Evolutionary conservation across 1,140 invertebrate species (phyloP).

Genomic region (Cotesia typhae): DNA sequence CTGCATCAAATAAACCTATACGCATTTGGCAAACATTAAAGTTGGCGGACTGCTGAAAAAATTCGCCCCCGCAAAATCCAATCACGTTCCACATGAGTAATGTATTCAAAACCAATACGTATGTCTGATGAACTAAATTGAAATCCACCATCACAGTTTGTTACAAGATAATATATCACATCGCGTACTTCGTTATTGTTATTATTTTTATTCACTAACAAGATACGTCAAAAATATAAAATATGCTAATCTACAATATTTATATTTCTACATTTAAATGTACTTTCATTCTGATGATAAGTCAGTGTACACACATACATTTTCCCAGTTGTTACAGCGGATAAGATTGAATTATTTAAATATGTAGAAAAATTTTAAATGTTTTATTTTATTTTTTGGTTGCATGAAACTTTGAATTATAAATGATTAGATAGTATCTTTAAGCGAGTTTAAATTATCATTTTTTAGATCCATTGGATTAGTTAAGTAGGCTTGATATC

Average conservation of each 20-base stretch:
- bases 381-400: no score
- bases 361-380: no score
- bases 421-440: no score
- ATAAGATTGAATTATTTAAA: no score
- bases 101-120: constrained; percentile 43
- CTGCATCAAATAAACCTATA: neutral
- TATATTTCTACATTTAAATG: no score
- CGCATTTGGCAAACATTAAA: constrained; percentile 7
- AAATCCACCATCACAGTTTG: constrained; percentile 38
- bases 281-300: no score
- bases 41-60: constrained; percentile 38
- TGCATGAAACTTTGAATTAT: no score
- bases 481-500: neutral
- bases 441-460: no score
- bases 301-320: no score
- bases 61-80: constrained; percentile 44
- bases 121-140: constrained; percentile 43
- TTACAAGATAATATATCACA: constrained; percentile 25
- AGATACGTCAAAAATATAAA: constrained; percentile 1
- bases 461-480: neutral
- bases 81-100: constrained; percentile 45
- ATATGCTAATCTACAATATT: no score
- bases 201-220: constrained; percentile 15
- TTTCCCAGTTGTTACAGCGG: neutral
- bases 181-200: constrained; percentile 15